These are phyloP conservation scores for Sander lucioperca DNA, from an alignment of 2,113 vertebrate species.

Conservation along the genomic window DNA sequence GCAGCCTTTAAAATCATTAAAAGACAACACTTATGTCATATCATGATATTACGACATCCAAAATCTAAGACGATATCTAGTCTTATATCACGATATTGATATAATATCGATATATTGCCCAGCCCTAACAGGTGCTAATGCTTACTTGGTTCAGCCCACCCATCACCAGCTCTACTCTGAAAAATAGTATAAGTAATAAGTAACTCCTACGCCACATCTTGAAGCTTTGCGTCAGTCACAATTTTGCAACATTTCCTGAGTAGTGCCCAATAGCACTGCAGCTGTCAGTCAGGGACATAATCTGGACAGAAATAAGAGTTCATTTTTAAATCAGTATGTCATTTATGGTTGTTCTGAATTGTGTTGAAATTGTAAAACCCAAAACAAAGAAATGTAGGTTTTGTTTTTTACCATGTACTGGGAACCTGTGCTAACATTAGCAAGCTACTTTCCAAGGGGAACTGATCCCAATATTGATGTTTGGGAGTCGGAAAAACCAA, in stretches of 20 bases:
- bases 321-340: background rate
- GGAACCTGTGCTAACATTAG: background rate
- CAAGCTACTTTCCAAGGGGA: background rate
- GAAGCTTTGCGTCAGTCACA: background rate
- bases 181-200: background rate
- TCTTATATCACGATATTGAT: no score
- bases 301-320: background rate
- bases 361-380: background rate
- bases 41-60: no score
- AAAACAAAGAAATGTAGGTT: background rate
- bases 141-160: background rate
- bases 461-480: background rate
- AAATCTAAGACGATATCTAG: no score
- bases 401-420: background rate
- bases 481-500: background rate
- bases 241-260: background rate
- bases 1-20: no score
- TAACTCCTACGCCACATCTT: conserved; percentile 11
- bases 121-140: conserved; percentile 3
- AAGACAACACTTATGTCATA: no score
- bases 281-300: background rate
- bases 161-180: conserved; percentile 16
- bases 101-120: no score
- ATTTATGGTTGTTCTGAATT: background rate
- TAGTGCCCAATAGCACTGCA: background rate